These are phyloP conservation scores for Scalopus aquaticus DNA, from an alignment of 2,113 vertebrate species.

Conservation along the genomic window DNA sequence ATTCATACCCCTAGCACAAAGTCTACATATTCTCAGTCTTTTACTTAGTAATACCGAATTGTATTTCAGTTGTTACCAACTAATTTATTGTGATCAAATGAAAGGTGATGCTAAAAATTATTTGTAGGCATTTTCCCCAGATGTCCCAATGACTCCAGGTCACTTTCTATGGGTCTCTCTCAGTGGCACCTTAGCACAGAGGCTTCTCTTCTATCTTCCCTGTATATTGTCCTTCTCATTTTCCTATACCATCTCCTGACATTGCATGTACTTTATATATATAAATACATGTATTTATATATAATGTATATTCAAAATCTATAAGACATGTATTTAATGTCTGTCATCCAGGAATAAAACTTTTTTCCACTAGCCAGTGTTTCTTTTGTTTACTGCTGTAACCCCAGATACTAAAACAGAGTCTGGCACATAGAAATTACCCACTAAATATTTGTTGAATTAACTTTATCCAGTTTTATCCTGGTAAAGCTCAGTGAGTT, in stretches of 20 bases:
- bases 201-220: no score
- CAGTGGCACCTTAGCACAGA: no score
- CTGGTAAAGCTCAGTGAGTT: neutral
- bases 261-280: no score
- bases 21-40: neutral
- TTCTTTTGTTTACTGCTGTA: neutral
- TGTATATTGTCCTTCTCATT: no score
- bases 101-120: neutral
- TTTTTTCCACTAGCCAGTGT: neutral
- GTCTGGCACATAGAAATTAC: neutral
- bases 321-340: no score
- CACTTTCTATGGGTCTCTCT: no score
- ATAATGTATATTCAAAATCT: no score
- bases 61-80: neutral
- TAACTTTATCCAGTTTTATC: neutral
- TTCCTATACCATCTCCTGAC: no score
- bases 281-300: no score
- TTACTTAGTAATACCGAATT: neutral
- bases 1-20: neutral
- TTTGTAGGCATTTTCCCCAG: no score
- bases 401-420: neutral
- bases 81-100: neutral
- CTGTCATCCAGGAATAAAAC: neutral
- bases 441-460: neutral
- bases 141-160: no score